Base-by-base conservation (phyloP, 2,888 invertebrate genomes). In the Nephrotoma guestfalica region DNA sequence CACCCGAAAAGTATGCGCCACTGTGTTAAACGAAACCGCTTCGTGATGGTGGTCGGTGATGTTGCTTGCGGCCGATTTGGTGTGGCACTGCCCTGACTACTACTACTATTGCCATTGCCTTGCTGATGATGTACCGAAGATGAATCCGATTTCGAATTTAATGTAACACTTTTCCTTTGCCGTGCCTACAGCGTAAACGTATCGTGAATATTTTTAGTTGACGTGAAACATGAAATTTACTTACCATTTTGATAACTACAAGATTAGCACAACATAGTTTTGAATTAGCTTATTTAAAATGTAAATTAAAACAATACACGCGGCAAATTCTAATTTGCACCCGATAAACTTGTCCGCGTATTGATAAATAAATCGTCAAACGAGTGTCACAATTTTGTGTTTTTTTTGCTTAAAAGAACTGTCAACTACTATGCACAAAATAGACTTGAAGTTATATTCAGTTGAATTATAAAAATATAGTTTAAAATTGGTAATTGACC, bases 1-100 rank as follows among this genome's bases (percentile, higher is more conserved):
- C 92, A 92, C 6, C 95, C 94, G 13, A 94, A 90, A 40, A 92
- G 89, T 18, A 94, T 93, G 90, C 94, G 94, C 94, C 94, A 95
- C 89, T 90, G 90, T 87, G 91, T 90, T 87, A 91, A 88, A 18
- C 90, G 89, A 45, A 87, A 13, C 7, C 47, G 13, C 4, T 83
- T 83, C 15, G 41, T 15, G 40, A 42, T 83, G 4, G 71, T 6
- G 86, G 85, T 88, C 88, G 89, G 89, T 6, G 87, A 71, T 83
- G 86, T 15, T 7, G 87, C 30, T 71, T 40, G 15, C 5, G 86
- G 86, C 13, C 86, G 86, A 6, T 86, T 86, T 30, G 89, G 88
- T 7, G 90, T 88, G 88, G 91, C 91, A 13, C 91, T 91, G 89
- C 91, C 91, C 88, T 92, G 92, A 87, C 92, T 92, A 87, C 92